These are phyloP conservation scores for Aphaenogaster ashmeadi DNA, from an alignment of 1,140 invertebrate species.

Conservation along the genomic window DNA sequence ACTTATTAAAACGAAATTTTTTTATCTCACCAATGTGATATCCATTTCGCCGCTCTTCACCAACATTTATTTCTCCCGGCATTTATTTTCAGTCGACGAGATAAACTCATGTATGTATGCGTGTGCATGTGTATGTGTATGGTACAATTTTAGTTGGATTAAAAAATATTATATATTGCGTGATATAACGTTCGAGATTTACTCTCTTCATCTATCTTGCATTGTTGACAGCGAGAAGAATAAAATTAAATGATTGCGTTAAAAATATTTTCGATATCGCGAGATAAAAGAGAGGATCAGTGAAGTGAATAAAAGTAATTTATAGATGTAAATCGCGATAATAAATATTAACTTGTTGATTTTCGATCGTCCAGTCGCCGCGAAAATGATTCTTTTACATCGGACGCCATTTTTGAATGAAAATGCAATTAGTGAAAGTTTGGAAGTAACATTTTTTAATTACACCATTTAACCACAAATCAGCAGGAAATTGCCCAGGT, in stretches of 20 bases:
- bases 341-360: conserved; percentile 46
- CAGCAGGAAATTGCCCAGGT: neutral
- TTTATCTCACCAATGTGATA: neutral
- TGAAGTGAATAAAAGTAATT: neutral
- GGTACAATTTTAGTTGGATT: conserved; percentile 28
- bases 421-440: conserved; percentile 5
- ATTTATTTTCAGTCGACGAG: conserved; percentile 24
- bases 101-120: conserved; percentile 4
- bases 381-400: neutral
- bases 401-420: neutral
- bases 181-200: neutral
- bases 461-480: neutral
- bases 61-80: conserved; percentile 16
- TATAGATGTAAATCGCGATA: neutral
- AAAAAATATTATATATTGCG: conserved; percentile 12
- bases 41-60: neutral
- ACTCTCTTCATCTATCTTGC: neutral
- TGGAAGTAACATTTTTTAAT: conserved; percentile 7
- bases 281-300: neutral
- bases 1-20: conserved; percentile 38
- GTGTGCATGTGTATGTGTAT: neutral
- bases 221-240: neutral
- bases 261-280: conserved; percentile 27
- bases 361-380: neutral
- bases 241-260: neutral